A percentile compares a stretch with the other conserved stretches of the same genome.
phyloP scores from a whole-genome alignment of 1,140 invertebrate genomes.

The Trichonephila clavipes region DNA sequence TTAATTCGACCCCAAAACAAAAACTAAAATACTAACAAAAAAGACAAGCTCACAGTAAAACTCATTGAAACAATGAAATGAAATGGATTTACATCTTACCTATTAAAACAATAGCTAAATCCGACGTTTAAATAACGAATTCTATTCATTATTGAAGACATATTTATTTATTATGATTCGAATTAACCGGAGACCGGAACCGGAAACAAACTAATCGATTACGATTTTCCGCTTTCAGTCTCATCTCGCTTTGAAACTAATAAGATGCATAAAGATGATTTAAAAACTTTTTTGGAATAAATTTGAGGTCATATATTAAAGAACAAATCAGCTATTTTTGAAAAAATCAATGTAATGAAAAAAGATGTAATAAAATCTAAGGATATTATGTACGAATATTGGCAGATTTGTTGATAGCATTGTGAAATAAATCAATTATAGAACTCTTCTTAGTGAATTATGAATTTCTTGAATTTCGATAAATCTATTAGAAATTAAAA shows the following conservation, averaged over 20 bases:
- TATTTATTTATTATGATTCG: constrained; percentile 55
- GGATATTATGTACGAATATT: too few relatives aligned
- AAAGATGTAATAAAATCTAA: too few relatives aligned
- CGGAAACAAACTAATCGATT: constrained; percentile 1
- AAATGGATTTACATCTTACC: not conserved
- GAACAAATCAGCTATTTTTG: too few relatives aligned
- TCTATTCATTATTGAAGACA: constrained; percentile 42
- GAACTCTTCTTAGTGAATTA: too few relatives aligned
- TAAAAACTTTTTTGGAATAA: too few relatives aligned
- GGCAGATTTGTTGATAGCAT: too few relatives aligned
- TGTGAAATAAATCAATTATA: too few relatives aligned
- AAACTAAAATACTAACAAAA: not conserved
- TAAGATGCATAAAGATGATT: not conserved
- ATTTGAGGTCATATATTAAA: too few relatives aligned
- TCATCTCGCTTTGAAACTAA: not conserved
- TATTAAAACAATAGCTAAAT: constrained; percentile 21
- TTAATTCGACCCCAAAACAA: constrained; percentile 44
- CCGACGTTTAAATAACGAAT: constrained; percentile 41
- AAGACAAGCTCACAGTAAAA: not conserved
- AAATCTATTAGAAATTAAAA: too few relatives aligned
- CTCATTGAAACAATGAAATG: not conserved
- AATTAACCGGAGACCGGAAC: constrained; percentile 50
- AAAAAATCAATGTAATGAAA: too few relatives aligned
- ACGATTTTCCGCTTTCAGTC: not conserved
- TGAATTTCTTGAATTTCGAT: too few relatives aligned